A percentile compares a stretch with the other conserved stretches of the same genome.
Conservation (phyloP, 2,113 vertebrate genomes). For the Spea bombifrons region DNA sequence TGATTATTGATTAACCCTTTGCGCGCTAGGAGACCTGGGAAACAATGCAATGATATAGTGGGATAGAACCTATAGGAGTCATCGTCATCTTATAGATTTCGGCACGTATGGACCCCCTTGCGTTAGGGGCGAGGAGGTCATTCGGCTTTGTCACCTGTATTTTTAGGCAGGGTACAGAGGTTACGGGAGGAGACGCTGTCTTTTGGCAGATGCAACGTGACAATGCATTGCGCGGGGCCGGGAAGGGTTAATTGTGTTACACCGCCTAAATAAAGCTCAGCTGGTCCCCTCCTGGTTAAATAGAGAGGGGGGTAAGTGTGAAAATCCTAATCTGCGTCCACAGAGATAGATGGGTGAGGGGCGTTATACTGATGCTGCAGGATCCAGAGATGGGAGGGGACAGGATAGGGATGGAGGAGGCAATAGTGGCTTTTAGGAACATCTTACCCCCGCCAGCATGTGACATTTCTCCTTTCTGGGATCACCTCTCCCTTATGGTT, state of each 20-base stretch:
- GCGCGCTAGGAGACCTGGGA: neutral
- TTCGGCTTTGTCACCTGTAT: neutral
- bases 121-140: neutral
- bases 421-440: neutral
- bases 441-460: neutral
- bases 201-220: neutral
- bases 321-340: constrained; percentile 26
- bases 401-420: neutral
- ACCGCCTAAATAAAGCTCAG: constrained; percentile 10
- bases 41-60: no score
- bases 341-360: constrained; percentile 40
- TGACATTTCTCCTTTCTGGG: neutral
- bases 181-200: neutral
- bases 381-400: constrained; percentile 40
- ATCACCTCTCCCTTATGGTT: neutral
- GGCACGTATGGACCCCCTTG: no score
- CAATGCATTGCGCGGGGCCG: neutral
- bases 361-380: constrained; percentile 30
- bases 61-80: no score
- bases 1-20: neutral
- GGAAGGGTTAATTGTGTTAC: constrained; percentile 14
- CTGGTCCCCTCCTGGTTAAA: constrained; percentile 3
- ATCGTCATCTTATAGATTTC: no score
- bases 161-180: neutral
- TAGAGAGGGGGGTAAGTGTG: neutral